Conservation (phyloP, 37 sponge, comb jelly and placozoan genomes). For the Hexactinellida sp. region DNA sequence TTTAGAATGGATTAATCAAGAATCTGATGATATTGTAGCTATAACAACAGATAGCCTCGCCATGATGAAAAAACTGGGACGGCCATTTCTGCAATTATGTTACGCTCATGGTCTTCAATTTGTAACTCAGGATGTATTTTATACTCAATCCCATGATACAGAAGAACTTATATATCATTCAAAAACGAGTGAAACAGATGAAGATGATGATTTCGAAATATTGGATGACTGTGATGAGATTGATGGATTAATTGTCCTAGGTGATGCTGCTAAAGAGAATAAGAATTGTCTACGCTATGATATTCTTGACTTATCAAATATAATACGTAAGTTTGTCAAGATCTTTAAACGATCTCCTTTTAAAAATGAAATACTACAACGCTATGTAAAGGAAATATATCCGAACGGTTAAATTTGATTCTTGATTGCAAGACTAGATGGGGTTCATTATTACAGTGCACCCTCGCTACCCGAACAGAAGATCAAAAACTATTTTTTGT, state of each 20-base stretch:
- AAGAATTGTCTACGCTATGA: slow-evolving; percentile 8
- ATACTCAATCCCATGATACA: background rate
- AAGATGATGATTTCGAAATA: slow-evolving; percentile 3
- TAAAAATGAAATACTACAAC: background rate
- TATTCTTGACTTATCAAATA: background rate
- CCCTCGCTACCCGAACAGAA: too few species aligned
- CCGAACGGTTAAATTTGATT: background rate
- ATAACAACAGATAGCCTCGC: background rate
- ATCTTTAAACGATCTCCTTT: too few species aligned
- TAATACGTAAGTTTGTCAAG: too few species aligned
- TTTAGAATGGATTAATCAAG: background rate
- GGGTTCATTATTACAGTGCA: background rate
- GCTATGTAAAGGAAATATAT: background rate
- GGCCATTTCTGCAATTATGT: background rate
- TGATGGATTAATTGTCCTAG: background rate
- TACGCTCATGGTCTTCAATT: slow-evolving; percentile 12
- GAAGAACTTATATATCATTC: background rate
- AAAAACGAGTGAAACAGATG: slow-evolving; percentile 1
- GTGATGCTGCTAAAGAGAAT: background rate
- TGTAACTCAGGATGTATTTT: background rate
- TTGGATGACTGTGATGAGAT: background rate
- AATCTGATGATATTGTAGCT: background rate
- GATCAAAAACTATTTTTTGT: too few species aligned
- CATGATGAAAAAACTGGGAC: background rate
- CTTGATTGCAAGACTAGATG: too few species aligned